These are phyloP conservation scores for Streptopelia turtur DNA, from an alignment of 2,797 vertebrate species.

Conservation along the genomic window DNA sequence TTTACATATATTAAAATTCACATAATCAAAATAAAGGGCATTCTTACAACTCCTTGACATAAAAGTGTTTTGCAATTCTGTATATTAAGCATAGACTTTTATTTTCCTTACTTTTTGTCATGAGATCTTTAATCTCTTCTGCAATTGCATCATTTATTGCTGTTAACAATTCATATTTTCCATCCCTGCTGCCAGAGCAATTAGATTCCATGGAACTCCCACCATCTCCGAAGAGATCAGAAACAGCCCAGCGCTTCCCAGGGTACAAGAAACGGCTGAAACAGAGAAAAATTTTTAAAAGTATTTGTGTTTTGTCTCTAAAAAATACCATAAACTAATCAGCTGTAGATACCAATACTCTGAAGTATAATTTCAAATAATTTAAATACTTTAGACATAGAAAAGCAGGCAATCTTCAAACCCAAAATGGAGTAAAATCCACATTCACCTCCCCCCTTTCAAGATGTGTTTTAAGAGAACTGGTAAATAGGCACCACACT, in stretches of 20 bases:
- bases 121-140: constrained; percentile 90
- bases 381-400: background rate
- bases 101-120: constrained; percentile 85
- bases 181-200: constrained; percentile 86
- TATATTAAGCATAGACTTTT: background rate
- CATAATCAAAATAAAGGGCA: background rate
- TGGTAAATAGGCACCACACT: background rate
- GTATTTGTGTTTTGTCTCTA: background rate
- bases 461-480: background rate
- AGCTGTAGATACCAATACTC: background rate
- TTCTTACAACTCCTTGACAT: background rate
- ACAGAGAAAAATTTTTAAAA: background rate
- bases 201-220: constrained; percentile 66
- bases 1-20: background rate
- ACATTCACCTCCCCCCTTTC: background rate
- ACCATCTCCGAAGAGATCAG: constrained; percentile 79
- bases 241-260: constrained; percentile 82
- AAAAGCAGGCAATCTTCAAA: background rate
- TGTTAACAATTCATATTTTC: constrained; percentile 93
- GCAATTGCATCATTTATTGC: constrained; percentile 89
- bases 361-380: background rate
- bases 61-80: background rate
- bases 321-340: background rate
- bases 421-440: background rate
- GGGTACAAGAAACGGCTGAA: constrained; percentile 93